Base-by-base conservation (phyloP, 2,797 vertebrate species). In the Mormyrops boulengeri region DNA sequence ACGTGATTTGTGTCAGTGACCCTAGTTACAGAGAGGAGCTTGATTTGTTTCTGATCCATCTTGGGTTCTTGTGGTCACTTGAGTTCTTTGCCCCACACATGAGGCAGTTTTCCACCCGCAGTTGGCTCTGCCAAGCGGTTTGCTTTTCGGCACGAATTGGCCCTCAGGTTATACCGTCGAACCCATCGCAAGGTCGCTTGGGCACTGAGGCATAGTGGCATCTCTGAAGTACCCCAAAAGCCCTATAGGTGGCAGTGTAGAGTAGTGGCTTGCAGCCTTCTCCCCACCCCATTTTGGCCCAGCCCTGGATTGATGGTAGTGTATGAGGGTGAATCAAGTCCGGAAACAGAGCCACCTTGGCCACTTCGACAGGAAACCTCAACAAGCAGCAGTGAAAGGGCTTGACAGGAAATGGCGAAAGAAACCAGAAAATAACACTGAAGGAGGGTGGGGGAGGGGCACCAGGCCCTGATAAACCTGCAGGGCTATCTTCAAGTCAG, bases 391-490 rank as follows among this genome's bases (percentile, higher is more conserved):
- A 85, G 90, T 90, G 85, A 88, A 80, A 93, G 93, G 91, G 91
- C 90, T 91, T 53, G 60, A 91, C 91, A 94, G 92, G 94, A 95
- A 93, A 91, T 92, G 90, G 91, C 92, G 89, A 91, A 90, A 91
- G 91, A 90, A 91, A 41, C 50, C 90, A 49, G 17, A 88, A 34
- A 44, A 85, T 87, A 85, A 88, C 30, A 38, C 26, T 57, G n/a
- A 5, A 30, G 19, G 53, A 53, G 34, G 22, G 1, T 26, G 66
- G 62, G 52, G 26, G 73, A n/a, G 53, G 88, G 0, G 60, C 17
- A 9, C 57, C 87, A 50, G 5, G 90, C 62, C 34, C 30, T 8
- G 49, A 17, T 38, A 30, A 91, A 89, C 89, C 17, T 22, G n/a
- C 44, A 50, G 47, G 82, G 12, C 84, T 4, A 6, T 88, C 86